Conservation (phyloP, 2,113 vertebrate genomes). For the Pelusios castaneus region DNA sequence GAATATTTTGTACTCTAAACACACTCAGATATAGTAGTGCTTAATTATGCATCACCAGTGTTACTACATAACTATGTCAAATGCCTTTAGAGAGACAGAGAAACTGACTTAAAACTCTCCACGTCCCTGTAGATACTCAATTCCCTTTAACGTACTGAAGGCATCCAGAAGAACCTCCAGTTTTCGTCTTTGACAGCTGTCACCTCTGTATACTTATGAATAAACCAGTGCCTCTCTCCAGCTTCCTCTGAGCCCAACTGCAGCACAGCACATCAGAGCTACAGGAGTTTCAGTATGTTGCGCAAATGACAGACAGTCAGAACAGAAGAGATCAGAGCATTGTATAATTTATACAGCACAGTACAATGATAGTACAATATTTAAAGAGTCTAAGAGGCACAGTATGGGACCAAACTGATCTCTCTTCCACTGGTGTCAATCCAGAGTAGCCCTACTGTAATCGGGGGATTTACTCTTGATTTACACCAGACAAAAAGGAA, state of each 20-base stretch:
- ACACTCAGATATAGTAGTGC: neutral
- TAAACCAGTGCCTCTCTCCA: neutral
- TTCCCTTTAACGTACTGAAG: neutral
- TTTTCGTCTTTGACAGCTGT: constrained; percentile 26
- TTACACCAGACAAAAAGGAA: neutral
- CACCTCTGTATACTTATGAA: neutral
- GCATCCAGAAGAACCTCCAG: neutral
- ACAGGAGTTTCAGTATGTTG: neutral
- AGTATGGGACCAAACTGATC: constrained; percentile 6
- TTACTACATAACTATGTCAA: neutral
- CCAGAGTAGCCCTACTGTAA: constrained; percentile 26
- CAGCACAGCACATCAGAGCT: neutral
- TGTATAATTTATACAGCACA: neutral
- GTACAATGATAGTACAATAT: neutral
- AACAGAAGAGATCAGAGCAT: neutral
- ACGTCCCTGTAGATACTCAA: neutral
- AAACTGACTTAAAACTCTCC: neutral
- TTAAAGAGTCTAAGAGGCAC: neutral
- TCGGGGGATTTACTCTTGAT: neutral
- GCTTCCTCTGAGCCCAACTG: neutral
- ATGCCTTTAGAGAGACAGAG: neutral
- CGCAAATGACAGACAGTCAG: neutral
- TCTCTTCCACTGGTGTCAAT: constrained; percentile 23
- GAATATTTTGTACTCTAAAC: constrained; percentile 4
- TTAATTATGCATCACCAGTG: constrained; percentile 38